These are phyloP conservation scores for Pimpla rufipes DNA, from an alignment of 2,888 invertebrate species.

Conservation along the genomic window DNA sequence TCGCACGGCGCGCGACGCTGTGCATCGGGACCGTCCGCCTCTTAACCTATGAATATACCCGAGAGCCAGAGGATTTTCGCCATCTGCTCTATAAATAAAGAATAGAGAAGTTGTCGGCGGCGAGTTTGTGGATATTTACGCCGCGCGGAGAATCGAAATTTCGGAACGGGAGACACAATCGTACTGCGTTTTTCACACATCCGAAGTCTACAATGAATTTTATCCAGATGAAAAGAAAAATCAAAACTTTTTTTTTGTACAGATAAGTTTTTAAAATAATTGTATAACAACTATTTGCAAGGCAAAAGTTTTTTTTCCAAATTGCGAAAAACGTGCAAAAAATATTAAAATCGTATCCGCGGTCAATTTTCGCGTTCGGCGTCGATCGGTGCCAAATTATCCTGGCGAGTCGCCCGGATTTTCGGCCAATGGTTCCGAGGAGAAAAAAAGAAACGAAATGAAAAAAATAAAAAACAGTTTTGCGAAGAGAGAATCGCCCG, in stretches of 20 bases:
- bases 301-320: too few relatives aligned
- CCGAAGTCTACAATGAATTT: not conserved
- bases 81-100: slow-evolving; percentile 38
- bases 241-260: too few relatives aligned
- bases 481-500: slow-evolving; percentile 22
- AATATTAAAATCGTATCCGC: not conserved
- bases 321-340: not conserved
- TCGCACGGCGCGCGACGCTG: not conserved
- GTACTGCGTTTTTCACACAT: not conserved
- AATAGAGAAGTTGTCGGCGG: slow-evolving; percentile 24
- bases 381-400: slow-evolving; percentile 5
- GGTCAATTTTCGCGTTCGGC: not conserved
- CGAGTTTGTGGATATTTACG: not conserved
- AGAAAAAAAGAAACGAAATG: not conserved
- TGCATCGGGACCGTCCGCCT: not conserved
- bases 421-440: not conserved
- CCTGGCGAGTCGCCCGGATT: not conserved
- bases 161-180: not conserved
- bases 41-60: slow-evolving; percentile 22
- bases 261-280: not conserved
- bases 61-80: slow-evolving; percentile 37
- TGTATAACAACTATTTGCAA: too few relatives aligned
- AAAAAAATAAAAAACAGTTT: not conserved
- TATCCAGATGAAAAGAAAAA: too few relatives aligned
- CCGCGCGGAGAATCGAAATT: not conserved